Evolutionary conservation across 2,113 vertebrate genomes (phyloP).

Genomic region (Carollia perspicillata): DNA sequence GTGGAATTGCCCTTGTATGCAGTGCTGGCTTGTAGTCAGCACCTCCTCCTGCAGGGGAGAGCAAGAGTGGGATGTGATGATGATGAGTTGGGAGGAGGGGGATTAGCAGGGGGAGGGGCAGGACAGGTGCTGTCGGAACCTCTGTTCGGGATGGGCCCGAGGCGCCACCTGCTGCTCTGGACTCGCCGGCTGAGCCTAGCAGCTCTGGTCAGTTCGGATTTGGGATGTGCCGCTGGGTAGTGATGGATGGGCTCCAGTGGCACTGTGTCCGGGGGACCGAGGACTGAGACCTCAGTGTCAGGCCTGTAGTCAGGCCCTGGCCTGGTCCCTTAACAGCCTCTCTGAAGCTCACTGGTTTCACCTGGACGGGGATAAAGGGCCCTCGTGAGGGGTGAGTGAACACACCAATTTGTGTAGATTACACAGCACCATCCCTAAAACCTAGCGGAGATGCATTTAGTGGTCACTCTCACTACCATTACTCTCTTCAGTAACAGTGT

Average conservation of each 20-base stretch:
- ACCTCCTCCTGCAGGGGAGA: not conserved
- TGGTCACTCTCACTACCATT: not conserved
- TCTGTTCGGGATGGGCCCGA: not conserved
- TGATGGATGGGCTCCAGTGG: not conserved
- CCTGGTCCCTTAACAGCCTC: not conserved
- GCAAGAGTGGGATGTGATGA: not conserved
- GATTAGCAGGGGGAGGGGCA: fast-evolving
- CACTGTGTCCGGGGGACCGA: too few species aligned
- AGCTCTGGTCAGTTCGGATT: not conserved
- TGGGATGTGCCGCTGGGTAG: fast-evolving
- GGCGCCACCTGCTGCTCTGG: too few species aligned
- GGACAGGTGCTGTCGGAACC: not conserved
- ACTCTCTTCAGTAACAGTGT: fast-evolving
- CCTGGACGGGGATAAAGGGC: not conserved
- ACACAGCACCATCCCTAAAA: fast-evolving
- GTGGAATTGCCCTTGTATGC: not conserved
- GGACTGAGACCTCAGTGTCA: fast-evolving
- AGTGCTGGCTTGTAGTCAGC: not conserved
- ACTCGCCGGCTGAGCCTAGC: too few species aligned
- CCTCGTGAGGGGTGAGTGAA: not conserved
- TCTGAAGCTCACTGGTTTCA: too few species aligned
- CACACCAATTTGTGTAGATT: not conserved
- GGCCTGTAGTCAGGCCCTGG: not conserved
- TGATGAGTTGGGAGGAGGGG: fast-evolving
- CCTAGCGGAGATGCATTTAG: not conserved